Evolutionary conservation across 1,140 invertebrate species (phyloP).

Genomic region (Diploscapter pachys): DNA sequence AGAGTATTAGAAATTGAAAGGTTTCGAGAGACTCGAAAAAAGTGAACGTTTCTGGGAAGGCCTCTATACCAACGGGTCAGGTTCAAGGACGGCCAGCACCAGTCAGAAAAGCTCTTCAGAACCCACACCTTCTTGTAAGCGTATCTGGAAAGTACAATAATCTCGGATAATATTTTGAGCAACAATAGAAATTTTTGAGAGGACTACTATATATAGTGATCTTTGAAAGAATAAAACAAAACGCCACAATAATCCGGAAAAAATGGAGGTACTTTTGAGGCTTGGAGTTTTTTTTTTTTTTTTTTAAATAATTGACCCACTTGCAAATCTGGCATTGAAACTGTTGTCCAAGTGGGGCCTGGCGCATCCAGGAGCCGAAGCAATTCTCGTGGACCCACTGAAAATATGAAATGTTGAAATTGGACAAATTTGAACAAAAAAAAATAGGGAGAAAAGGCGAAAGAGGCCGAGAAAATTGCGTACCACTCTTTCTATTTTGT

Average conservation of each 20-base stretch:
- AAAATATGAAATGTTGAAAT: conserved; percentile 7
- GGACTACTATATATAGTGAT: too few species aligned
- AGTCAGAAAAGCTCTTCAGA: conserved; percentile 9
- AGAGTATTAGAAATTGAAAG: too few species aligned
- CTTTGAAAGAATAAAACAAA: not conserved
- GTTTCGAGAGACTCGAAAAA: too few species aligned
- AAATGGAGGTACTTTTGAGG: not conserved
- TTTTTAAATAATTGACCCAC: conserved; percentile 3
- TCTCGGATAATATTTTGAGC: too few species aligned
- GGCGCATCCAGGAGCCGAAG: conserved; percentile 25
- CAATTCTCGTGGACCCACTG: conserved; percentile 21
- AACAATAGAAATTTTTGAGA: too few species aligned
- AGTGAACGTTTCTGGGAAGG: too few species aligned
- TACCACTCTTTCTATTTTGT: too few species aligned
- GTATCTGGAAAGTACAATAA: not conserved
- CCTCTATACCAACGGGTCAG: not conserved
- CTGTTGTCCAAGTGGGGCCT: conserved; percentile 17
- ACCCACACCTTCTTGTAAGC: conserved; percentile 14
- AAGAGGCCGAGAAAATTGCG: too few species aligned
- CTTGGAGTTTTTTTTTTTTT: not conserved
- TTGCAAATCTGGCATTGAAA: conserved; percentile 18
- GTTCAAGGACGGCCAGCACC: conserved; percentile 6
- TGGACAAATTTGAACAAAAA: not conserved
- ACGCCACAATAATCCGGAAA: conserved; percentile 7
- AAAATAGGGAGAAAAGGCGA: conserved; percentile 17